Base-by-base conservation (phyloP, 1,140 invertebrate species). In the Procambarus clarkii region DNA sequence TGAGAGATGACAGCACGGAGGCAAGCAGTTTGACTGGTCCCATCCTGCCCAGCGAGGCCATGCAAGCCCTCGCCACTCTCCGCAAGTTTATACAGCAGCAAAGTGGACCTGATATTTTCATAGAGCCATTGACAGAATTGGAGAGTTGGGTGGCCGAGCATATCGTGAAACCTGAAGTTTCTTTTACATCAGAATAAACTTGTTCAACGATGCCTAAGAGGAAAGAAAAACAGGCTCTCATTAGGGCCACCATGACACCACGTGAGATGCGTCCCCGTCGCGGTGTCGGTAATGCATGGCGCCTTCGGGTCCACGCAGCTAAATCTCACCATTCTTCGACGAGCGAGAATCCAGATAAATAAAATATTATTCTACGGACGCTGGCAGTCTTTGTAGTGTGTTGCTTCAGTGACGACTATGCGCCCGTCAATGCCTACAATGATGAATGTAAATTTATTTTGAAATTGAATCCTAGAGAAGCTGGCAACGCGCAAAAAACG, bases 261-360 rank as follows among this genome's bases (percentile, higher is more conserved):
- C 3, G 69, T 76, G 44, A 76, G 69, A 86, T 86, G 84, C 84
- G 84, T 86, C 45, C 84, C 71, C n/a, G 84, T 86, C 84, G 64
- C 84, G 60, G 60, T 76, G 84, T 86, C 46, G 84, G 69, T 48
- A 86, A 86, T 86, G 15, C 69, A 46, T 4, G 69, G 0, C 3
- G 9, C 24, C 18, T 34, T 9, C 7, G 8, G 21, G 84, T 44
- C 24, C 60, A 0, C 69, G 84, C 58, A 81, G 84, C 84, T 86
- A 46, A 86, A 86, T 86, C 84, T 71, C 84, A 86, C 84, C 13
- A 4, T 15, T 64, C 3, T 64, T 54, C 7, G 50, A n/a, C n/a
- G n/a, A n/a, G n/a, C n/a, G n/a, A n/a, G n/a, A n/a, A n/a, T n/a
- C n/a, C n/a, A n/a, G n/a, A n/a, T n/a, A n/a, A n/a, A n/a, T n/a